phyloP scores from a whole-genome alignment of 2,888 invertebrate genomes.

The Hypercompe scribonia region DNA sequence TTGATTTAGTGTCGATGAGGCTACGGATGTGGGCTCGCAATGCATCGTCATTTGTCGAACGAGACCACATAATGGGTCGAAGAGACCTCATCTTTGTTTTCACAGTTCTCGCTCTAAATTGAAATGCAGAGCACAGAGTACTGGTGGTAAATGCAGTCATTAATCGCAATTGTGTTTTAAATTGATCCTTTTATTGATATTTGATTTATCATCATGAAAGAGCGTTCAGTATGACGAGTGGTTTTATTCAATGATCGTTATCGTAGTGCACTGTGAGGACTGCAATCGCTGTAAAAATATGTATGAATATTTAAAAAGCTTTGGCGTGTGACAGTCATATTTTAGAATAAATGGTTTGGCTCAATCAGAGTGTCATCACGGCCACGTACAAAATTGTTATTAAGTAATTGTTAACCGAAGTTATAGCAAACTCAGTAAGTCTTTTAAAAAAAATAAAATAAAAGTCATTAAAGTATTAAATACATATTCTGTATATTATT shows the following conservation, averaged over 20 bases:
- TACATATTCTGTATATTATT: background rate
- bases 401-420: too few species aligned
- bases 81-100: slow-evolving; percentile 38
- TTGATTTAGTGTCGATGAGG: slow-evolving; percentile 13
- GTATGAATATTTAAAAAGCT: background rate
- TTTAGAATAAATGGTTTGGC: too few species aligned
- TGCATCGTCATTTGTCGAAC: slow-evolving; percentile 14
- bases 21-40: slow-evolving; percentile 8
- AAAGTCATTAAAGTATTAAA: too few species aligned
- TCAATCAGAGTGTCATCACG: too few species aligned
- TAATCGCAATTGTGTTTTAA: background rate
- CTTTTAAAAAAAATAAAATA: too few species aligned
- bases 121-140: slow-evolving; percentile 25
- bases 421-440: too few species aligned
- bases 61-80: slow-evolving; percentile 25
- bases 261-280: background rate
- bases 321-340: too few species aligned
- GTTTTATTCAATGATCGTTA: background rate
- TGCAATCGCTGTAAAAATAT: background rate
- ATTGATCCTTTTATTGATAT: background rate
- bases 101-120: slow-evolving; percentile 34
- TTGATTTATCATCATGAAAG: background rate
- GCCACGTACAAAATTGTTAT: too few species aligned
- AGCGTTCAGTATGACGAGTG: background rate
- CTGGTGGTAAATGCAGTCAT: background rate